Base-by-base conservation (phyloP, 2,888 invertebrate species). In the Drosophila gaucha region DNA sequence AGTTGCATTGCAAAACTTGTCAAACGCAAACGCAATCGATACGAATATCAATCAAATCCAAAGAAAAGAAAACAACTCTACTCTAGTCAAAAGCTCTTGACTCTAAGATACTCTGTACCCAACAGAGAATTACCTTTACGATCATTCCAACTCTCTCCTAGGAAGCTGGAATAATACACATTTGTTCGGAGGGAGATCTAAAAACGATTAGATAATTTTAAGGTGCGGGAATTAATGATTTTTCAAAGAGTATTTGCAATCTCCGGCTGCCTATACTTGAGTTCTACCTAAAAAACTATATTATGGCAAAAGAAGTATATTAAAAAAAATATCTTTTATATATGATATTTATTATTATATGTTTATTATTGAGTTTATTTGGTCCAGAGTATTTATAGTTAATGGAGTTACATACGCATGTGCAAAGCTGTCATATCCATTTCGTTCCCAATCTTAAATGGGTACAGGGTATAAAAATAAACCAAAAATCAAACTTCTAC, bases 1-100 rank as follows among this genome's bases (percentile, higher is more conserved):
- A 44, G 69, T 49, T 54, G 65, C 75, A 88, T 88, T 85, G 89
- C 84, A 83, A 85, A 85, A 85, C 84, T 86, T 85, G 84, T 89
- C 84, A 85, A 89, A 89, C 84, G 80, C 68, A 88, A 88, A 82
- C 88, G 89, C 89, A 89, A 85, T 85, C 84, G 88, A 89, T 89
- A 86, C 89, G 88, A 84, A 89, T 89, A 85, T 85, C 84, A 85
- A 85, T 85, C 84, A 85, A 85, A 89, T 70, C 67, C 77, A 68
- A 63, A 57, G 76, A 74, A 85, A 66, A 60, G 16, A 57, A 52
- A 39, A 59, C 41, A 54, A 50, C n/a, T 14, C 6, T 9, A 4
- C n/a, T 31, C 9, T 3, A 18, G 12, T 18, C 14, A 2, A n/a
- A 1, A 4, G 4, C n/a, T 31, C 3, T 31, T 5, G 31, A 31